Conservation (phyloP, 30 jellyfish, hydroid and myxozoan genomes). For the Aurelia sp. region DNA sequence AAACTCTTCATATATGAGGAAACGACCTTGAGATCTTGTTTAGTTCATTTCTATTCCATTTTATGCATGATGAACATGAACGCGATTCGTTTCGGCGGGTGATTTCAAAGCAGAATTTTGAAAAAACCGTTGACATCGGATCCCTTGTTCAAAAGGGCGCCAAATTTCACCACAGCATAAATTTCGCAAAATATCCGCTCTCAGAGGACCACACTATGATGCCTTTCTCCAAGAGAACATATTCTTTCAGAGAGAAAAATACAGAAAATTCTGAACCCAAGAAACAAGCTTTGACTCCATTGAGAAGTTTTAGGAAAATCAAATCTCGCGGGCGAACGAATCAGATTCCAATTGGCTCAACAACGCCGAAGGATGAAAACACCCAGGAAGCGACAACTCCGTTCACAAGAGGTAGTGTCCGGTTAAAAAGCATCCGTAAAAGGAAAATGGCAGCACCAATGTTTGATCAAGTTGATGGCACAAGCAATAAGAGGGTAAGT, state of each 20-base stretch:
- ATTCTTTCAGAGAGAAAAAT: slow-evolving; percentile 28
- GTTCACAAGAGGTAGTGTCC: slow-evolving; percentile 68
- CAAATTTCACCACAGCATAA: not conserved
- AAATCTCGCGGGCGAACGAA: slow-evolving; percentile 86
- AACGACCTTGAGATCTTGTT: too few relatives aligned
- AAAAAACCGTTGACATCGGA: slow-evolving; percentile 34
- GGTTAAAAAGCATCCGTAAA: slow-evolving; percentile 82
- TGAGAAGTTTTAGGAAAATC: slow-evolving; percentile 57
- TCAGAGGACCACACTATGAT: not conserved
- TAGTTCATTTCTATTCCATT: too few relatives aligned
- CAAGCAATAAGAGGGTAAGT: slow-evolving; percentile 43
- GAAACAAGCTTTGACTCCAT: not conserved
- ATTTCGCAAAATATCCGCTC: too few relatives aligned
- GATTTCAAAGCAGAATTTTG: not conserved
- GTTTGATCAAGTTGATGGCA: slow-evolving; percentile 45
- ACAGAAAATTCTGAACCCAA: not conserved
- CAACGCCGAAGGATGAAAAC: slow-evolving; percentile 47
- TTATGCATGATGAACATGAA: slow-evolving; percentile 6
- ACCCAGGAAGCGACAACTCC: slow-evolving; percentile 68
- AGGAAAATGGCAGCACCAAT: slow-evolving; percentile 88
- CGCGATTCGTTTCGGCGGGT: not conserved
- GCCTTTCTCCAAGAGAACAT: slow-evolving; percentile 41
- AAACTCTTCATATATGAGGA: too few relatives aligned
- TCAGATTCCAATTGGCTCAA: slow-evolving; percentile 52
- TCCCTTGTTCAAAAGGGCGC: slow-evolving; percentile 41